These are phyloP conservation scores for Tholera decimalis DNA, from an alignment of 2,888 invertebrate genomes.

Conservation along the genomic window DNA sequence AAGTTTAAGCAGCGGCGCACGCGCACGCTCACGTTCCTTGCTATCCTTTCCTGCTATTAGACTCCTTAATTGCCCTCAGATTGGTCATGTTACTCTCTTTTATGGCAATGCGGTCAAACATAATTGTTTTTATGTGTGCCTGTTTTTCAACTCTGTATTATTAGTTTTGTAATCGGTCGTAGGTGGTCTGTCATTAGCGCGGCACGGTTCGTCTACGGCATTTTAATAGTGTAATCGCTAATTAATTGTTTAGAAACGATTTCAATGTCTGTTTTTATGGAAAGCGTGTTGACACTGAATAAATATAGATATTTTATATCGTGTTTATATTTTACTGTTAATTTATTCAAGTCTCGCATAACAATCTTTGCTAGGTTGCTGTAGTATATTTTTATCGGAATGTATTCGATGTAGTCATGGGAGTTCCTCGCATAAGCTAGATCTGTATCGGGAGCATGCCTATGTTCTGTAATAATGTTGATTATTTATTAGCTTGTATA, in stretches of 20 bases:
- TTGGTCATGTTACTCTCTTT: slow-evolving; percentile 89
- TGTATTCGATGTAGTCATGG: slow-evolving; percentile 40
- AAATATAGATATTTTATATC: slow-evolving; percentile 60
- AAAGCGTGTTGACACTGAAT: slow-evolving; percentile 64
- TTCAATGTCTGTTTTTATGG: slow-evolving; percentile 63
- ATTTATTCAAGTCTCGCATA: slow-evolving; percentile 59
- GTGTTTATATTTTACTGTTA: slow-evolving; percentile 57
- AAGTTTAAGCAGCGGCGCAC: slow-evolving; percentile 63
- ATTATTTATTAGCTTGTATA: slow-evolving; percentile 49
- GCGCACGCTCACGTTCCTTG: slow-evolving; percentile 75
- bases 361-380: slow-evolving; percentile 43
- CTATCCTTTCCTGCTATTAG: slow-evolving; percentile 88
- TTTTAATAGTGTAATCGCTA: slow-evolving; percentile 79
- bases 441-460: slow-evolving; percentile 51
- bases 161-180: slow-evolving; percentile 82
- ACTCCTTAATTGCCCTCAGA: slow-evolving; percentile 88
- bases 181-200: slow-evolving; percentile 86
- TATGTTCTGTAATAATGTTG: slow-evolving; percentile 41
- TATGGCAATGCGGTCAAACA: slow-evolving; percentile 90
- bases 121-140: slow-evolving; percentile 90
- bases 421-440: slow-evolving; percentile 53
- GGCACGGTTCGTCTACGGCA: slow-evolving; percentile 78
- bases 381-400: slow-evolving; percentile 48
- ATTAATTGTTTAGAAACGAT: slow-evolving; percentile 71
- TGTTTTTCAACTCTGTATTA: slow-evolving; percentile 83